Conservation (phyloP, 2,113 vertebrate genomes). For the Litocranius walleri region DNA sequence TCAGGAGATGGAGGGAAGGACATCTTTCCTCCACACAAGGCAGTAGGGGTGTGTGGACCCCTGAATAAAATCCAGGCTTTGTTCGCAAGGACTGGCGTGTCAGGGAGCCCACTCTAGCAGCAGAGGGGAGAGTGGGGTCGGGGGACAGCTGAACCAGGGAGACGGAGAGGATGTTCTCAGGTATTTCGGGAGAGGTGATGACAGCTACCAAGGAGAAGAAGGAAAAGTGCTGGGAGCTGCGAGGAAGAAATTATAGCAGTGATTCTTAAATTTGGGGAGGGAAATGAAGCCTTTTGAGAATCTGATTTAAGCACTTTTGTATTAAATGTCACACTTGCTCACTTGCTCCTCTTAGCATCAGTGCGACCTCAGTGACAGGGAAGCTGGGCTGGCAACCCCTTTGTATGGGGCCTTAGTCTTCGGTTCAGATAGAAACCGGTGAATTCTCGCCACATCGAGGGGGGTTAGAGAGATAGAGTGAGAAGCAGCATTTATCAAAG, state of each 20-base stretch:
- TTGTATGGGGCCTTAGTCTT: not conserved
- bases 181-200: not conserved
- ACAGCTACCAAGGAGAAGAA: not conserved
- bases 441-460: not conserved
- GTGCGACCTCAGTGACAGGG: not conserved
- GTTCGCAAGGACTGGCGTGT: not conserved
- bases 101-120: not conserved
- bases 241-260: not conserved
- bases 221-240: not conserved
- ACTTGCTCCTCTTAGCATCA: not conserved
- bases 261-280: rapidly evolving
- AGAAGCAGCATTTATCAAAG: not conserved
- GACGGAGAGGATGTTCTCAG: not conserved
- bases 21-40: not conserved
- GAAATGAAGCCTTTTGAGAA: not conserved
- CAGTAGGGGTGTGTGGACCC: not conserved
- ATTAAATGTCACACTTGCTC: not conserved
- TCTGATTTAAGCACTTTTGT: not conserved
- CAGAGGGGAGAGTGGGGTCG: rapidly evolving
- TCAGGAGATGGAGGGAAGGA: not conserved
- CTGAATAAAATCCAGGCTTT: not conserved
- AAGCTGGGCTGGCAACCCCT: not conserved
- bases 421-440: not conserved
- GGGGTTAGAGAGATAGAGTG: not conserved
- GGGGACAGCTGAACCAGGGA: rapidly evolving